These are phyloP conservation scores for Burhinus oedicnemus DNA, from an alignment of 2,113 vertebrate species.

Conservation along the genomic window DNA sequence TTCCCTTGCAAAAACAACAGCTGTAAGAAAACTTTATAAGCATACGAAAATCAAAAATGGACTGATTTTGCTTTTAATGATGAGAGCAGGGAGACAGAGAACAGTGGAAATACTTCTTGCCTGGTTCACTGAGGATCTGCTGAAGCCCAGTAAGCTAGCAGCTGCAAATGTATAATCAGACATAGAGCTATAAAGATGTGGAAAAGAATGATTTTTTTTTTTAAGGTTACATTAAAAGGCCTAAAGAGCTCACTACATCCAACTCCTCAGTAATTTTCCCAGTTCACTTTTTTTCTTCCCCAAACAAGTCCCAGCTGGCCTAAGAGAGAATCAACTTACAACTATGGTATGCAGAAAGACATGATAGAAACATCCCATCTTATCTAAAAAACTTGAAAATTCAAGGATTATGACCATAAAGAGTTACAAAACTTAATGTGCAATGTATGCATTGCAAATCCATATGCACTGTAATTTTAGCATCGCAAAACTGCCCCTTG, in stretches of 20 bases:
- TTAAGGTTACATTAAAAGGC: not conserved
- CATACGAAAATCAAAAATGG: not conserved
- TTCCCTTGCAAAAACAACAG: not conserved
- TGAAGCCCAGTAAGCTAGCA: not conserved
- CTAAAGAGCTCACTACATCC: not conserved
- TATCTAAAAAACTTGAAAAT: not conserved
- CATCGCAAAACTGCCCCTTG: constrained; percentile 45
- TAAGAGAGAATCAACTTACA: not conserved
- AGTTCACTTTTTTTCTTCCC: not conserved
- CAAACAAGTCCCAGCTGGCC: not conserved
- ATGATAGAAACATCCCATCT: not conserved
- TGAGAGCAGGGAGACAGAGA: not conserved
- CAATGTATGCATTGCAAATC: constrained; percentile 8
- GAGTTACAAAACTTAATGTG: constrained; percentile 7
- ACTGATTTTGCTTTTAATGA: not conserved
- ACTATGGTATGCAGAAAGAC: not conserved
- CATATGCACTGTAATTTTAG: constrained; percentile 55
- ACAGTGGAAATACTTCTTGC: not conserved
- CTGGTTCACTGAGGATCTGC: not conserved
- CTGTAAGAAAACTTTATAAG: not conserved
- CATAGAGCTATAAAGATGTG: not conserved
- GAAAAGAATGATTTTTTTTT: not conserved
- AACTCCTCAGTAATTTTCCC: not conserved
- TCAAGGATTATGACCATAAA: not conserved
- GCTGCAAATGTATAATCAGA: not conserved